These are phyloP conservation scores for Epinotia demarniana DNA, from an alignment of 2,888 invertebrate genomes.

Conservation along the genomic window DNA sequence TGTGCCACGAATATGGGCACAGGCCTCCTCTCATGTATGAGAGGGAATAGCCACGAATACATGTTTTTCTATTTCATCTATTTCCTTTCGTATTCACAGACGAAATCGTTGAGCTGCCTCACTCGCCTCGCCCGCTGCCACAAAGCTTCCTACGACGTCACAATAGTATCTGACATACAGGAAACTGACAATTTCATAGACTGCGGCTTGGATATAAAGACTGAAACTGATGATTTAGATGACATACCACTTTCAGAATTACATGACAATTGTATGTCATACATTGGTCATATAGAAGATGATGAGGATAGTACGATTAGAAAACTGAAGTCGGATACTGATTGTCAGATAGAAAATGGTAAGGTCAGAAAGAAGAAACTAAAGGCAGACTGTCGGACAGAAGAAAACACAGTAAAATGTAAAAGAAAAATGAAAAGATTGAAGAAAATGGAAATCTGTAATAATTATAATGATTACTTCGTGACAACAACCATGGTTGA, in stretches of 20 bases:
- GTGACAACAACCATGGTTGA: conserved; percentile 50
- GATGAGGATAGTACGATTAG: conserved; percentile 15
- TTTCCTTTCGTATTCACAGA: conserved; percentile 49
- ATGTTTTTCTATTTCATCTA: no score
- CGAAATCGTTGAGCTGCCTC: conserved; percentile 48
- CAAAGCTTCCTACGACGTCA: conserved; percentile 48
- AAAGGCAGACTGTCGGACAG: not conserved
- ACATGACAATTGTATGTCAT: conserved; percentile 46
- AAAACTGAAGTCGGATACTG: not conserved
- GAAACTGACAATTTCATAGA: conserved; percentile 61
- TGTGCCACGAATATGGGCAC: not conserved
- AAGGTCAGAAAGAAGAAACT: conserved; percentile 17
- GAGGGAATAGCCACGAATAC: no score
- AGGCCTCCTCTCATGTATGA: no score
- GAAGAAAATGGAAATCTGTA: conserved; percentile 40
- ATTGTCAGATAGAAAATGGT: conserved; percentile 10
- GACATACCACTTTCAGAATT: conserved; percentile 63
- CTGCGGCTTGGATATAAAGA: conserved; percentile 57
- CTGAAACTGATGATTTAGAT: conserved; percentile 55
- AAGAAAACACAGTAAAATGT: conserved; percentile 40
- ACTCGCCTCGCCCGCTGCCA: conserved; percentile 52
- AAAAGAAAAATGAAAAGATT: conserved; percentile 36
- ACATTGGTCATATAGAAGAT: conserved; percentile 39
- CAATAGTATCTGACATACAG: conserved; percentile 40
- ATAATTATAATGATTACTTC: conserved; percentile 50